These are phyloP conservation scores for Pollachius pollachius DNA, from an alignment of 2,113 vertebrate species.

Conservation along the genomic window DNA sequence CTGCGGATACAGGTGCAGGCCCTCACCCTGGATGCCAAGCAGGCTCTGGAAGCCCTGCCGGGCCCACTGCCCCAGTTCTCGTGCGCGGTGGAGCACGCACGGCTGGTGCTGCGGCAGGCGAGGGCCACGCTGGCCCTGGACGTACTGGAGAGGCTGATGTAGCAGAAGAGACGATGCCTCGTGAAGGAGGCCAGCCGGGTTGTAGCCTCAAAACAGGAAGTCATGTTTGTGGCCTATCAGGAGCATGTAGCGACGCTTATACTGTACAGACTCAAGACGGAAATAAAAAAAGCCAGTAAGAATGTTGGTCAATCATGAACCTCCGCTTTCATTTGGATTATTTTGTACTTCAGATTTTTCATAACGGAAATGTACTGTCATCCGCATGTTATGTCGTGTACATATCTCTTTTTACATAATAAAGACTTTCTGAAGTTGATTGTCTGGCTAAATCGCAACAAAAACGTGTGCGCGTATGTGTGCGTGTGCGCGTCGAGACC, in stretches of 20 bases:
- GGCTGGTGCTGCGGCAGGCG: constrained; percentile 74
- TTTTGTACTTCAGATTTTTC: too few relatives aligned
- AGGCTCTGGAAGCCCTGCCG: constrained; percentile 72
- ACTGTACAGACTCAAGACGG: too few relatives aligned
- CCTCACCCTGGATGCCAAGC: constrained; percentile 42
- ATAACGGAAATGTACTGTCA: background rate
- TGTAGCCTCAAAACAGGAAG: too few relatives aligned
- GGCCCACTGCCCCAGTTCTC: constrained; percentile 78
- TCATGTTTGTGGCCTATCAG: too few relatives aligned
- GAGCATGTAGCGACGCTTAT: too few relatives aligned
- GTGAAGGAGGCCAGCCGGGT: too few relatives aligned
- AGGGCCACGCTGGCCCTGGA: constrained; percentile 71
- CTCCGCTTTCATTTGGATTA: too few relatives aligned
- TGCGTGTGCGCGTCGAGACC: background rate
- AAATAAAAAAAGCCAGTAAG: too few relatives aligned
- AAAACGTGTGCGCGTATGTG: background rate
- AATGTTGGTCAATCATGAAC: too few relatives aligned
- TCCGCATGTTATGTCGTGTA: constrained; percentile 2
- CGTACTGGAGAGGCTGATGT: constrained; percentile 58
- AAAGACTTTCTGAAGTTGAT: constrained; percentile 1
- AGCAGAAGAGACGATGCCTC: background rate
- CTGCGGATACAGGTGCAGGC: constrained; percentile 60
- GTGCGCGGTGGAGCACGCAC: constrained; percentile 78
- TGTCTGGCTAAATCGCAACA: background rate
- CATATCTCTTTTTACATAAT: constrained; percentile 18